Base-by-base conservation (phyloP, 2,797 vertebrate genomes). In the Eremophila alpestris region DNA sequence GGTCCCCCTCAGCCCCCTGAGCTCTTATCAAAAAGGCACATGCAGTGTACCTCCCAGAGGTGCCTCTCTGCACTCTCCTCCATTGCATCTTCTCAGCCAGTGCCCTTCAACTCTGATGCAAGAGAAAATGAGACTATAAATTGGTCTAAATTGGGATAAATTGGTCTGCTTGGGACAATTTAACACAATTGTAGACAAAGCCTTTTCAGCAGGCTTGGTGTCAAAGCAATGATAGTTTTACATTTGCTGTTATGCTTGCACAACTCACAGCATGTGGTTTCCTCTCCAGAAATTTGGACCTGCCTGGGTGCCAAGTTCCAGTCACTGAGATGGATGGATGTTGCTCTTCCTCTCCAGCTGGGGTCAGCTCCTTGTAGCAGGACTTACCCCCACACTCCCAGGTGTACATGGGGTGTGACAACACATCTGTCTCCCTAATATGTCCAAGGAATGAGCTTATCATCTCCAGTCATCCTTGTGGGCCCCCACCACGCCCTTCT, bases 281-380 rank as follows among this genome's bases (percentile, higher is more conserved):
- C 89, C 93, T 68, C 86, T 58, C 74, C 89, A 95, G 88, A 95
- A 95, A 94, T 91, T 88, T 96, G 95, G 83, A 85, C 65, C 65
- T 11, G 4, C 30, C 32, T 10, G 62, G 52, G 23, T 70, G 93
- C 81, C 87, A 46, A 62, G 74, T 90, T 86, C 63, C 56, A 85
- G 52, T 70, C 89, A 89, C 83, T 10, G 38, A 93, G 82, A 95
- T 5, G 34, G 93, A 94, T 78, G 80, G 65, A 62, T 43, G 19
- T n/a, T 56, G 32, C 51, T 90, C 29, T 89, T 90, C 80, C 59
- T 91, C 83, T 73, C 62, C 4, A 49, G 20, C 23, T 68, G 59
- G 51, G 5, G 8, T 89, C 55, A 89, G 11, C 70, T 93, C 78
- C 46, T 74, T 49, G 4, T 30, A 68, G 54, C 64, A 91, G 70